These are phyloP conservation scores for Rhinopomastus cyanomelas DNA, from an alignment of 2,113 vertebrate species.

Conservation along the genomic window DNA sequence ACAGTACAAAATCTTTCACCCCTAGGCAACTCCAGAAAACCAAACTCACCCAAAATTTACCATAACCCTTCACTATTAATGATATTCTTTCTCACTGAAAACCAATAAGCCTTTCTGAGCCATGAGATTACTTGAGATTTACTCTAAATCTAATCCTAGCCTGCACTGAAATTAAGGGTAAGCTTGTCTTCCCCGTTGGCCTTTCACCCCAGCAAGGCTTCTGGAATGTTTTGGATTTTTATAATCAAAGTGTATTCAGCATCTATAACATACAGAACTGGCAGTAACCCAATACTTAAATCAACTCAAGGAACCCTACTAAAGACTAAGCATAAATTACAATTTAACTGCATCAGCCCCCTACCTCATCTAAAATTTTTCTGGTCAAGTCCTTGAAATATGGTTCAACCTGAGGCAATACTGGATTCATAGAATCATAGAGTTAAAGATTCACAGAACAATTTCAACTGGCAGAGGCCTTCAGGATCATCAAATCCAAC, in stretches of 20 bases:
- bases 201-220: not conserved
- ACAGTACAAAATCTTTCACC: not conserved
- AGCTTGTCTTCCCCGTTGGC: not conserved
- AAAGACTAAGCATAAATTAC: not conserved
- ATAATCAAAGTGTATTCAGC: not conserved
- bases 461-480: no score
- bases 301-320: not conserved
- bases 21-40: not conserved
- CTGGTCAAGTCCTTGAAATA: not conserved
- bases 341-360: not conserved
- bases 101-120: conserved; percentile 19
- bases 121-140: conserved; percentile 43
- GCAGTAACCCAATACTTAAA: not conserved
- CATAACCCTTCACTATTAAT: conserved; percentile 11
- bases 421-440: no score
- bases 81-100: not conserved
- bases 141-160: conserved; percentile 15
- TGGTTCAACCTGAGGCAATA: no score
- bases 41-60: not conserved
- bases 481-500: no score
- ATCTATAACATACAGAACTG: not conserved
- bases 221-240: not conserved
- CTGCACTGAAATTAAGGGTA: not conserved
- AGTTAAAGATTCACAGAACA: no score
- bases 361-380: not conserved